Percentiles rank a stretch among this genome's conserved stretches.
Evolutionary conservation across 2,888 invertebrate species (phyloP).

Genomic region (Caenorhabditis imperialis): DNA sequence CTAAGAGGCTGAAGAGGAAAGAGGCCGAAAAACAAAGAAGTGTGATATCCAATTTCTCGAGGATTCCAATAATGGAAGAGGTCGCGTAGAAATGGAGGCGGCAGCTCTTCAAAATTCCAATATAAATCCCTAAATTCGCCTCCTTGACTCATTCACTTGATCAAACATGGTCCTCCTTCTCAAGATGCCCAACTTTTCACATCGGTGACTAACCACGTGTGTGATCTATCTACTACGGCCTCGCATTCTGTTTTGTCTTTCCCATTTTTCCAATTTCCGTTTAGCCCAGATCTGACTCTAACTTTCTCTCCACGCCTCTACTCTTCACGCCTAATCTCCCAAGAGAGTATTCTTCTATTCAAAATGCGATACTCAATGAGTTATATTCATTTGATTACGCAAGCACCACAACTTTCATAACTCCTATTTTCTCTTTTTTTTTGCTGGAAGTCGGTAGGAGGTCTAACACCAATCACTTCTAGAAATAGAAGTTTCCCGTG

Average conservation of each 20-base stretch:
- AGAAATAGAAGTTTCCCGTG: too few relatives aligned
- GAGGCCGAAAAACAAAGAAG: too few relatives aligned
- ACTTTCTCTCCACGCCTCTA: neutral
- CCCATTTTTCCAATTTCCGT: neutral
- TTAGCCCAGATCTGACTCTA: neutral
- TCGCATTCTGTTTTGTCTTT: neutral
- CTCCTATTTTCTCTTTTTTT: too few relatives aligned
- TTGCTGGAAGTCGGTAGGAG: too few relatives aligned
- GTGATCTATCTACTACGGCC: neutral
- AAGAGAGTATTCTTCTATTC: neutral
- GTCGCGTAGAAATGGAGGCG: neutral
- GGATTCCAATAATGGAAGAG: slow-evolving; percentile 31
- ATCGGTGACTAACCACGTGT: too few relatives aligned
- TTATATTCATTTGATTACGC: neutral
- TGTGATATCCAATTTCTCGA: slow-evolving; percentile 4
- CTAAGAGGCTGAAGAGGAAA: too few relatives aligned
- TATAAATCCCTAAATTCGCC: slow-evolving; percentile 16
- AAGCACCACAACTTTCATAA: too few relatives aligned
- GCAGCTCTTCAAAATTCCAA: slow-evolving; percentile 41
- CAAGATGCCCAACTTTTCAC: too few relatives aligned
- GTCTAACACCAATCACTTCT: too few relatives aligned
- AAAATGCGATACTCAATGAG: neutral
- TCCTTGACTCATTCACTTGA: slow-evolving; percentile 27
- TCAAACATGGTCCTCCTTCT: slow-evolving; percentile 26
- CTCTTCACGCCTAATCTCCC: neutral